Conservation (phyloP, 2,113 vertebrate genomes). For the Corythaixoides concolor region DNA sequence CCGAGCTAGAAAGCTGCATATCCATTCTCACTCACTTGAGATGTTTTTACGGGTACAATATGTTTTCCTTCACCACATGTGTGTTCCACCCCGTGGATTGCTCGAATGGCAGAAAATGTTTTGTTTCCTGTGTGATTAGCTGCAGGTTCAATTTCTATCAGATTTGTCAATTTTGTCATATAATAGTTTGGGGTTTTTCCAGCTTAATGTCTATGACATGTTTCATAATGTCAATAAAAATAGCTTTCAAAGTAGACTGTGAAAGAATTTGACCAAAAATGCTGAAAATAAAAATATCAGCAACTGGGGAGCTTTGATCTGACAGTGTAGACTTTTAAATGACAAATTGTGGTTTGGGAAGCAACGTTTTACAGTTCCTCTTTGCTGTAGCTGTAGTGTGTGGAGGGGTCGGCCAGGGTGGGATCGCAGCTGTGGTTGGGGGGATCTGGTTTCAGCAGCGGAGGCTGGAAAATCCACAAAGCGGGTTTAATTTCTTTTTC, state of each 20-base stretch:
- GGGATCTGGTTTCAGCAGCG: not conserved
- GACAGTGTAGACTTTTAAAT: not conserved
- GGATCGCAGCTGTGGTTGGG: not conserved
- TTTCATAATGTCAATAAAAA: slow-evolving; percentile 35
- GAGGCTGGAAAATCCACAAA: fast-evolving
- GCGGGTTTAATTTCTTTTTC: not conserved
- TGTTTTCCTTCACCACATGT: slow-evolving; percentile 33
- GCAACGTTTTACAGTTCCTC: not conserved
- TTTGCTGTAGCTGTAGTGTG: not conserved
- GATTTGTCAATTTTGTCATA: slow-evolving; percentile 5
- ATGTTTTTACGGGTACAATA: not conserved
- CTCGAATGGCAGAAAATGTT: not conserved
- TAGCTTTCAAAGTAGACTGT: slow-evolving; percentile 1
- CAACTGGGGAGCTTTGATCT: not conserved
- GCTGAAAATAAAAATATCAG: not conserved
- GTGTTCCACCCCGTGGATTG: not conserved
- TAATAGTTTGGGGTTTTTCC: not conserved
- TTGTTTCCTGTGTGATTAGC: slow-evolving; percentile 26
- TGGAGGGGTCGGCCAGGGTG: not conserved
- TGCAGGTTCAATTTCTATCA: slow-evolving; percentile 49
- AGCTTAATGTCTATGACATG: slow-evolving; percentile 7
- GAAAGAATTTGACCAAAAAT: not conserved
- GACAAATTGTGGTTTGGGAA: not conserved
- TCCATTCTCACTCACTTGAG: not conserved
- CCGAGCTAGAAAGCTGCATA: not conserved